These are phyloP conservation scores for Chironomus tentans DNA, from an alignment of 2,888 invertebrate species.

Conservation along the genomic window DNA sequence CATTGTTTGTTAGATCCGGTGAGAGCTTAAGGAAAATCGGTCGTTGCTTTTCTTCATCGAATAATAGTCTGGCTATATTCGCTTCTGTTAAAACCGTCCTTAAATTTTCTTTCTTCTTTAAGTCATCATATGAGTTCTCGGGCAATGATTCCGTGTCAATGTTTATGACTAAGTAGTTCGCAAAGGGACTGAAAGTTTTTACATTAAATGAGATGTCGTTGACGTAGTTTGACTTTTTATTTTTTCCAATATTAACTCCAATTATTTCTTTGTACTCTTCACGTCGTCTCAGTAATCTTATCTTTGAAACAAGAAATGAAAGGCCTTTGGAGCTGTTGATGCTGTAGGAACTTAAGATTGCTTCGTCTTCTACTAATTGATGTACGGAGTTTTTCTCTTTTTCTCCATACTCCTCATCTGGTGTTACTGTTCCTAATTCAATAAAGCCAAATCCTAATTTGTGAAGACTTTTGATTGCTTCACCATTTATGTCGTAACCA, in stretches of 20 bases:
- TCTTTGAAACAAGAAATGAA: constrained; percentile 56
- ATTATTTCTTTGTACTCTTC: constrained; percentile 54
- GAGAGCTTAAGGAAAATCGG: constrained; percentile 91
- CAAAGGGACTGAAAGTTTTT: constrained; percentile 65
- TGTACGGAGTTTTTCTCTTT: constrained; percentile 87
- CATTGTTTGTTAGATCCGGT: constrained; percentile 71
- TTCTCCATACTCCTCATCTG: constrained; percentile 74
- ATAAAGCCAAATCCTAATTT: constrained; percentile 89
- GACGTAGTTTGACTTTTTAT: constrained; percentile 70
- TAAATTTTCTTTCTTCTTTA: constrained; percentile 72
- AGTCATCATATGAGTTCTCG: constrained; percentile 35
- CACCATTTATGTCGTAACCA: constrained; percentile 96
- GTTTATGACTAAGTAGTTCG: constrained; percentile 95
- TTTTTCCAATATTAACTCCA: constrained; percentile 95
- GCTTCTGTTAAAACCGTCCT: constrained; percentile 56
- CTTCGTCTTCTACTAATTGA: constrained; percentile 70
- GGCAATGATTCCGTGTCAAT: constrained; percentile 58
- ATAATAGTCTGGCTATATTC: constrained; percentile 46
- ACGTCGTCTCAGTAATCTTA: constrained; percentile 48
- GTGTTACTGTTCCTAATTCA: constrained; percentile 94
- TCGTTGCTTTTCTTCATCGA: constrained; percentile 10
- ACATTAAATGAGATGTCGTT: constrained; percentile 80
- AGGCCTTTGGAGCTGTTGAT: constrained; percentile 75
- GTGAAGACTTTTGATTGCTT: constrained; percentile 72
- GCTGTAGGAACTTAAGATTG: constrained; percentile 38